Evolutionary conservation across 2,888 invertebrate species (phyloP).

Genomic region (Sussaba pulchella): DNA sequence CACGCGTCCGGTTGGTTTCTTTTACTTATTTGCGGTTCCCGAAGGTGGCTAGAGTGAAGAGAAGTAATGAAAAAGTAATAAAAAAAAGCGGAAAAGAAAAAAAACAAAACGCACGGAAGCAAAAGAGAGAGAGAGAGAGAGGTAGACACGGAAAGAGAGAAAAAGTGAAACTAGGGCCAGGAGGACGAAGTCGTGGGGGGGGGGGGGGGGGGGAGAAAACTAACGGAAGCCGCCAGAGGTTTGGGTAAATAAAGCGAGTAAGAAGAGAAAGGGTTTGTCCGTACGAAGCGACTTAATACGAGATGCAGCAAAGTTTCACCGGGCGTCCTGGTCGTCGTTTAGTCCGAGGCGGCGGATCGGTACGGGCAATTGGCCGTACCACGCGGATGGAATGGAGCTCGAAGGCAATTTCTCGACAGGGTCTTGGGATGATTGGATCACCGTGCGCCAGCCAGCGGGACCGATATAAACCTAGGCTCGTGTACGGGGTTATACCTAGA

Average conservation of each 20-base stretch:
- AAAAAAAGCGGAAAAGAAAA: constrained; percentile 17
- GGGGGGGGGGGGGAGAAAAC: too few species aligned
- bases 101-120: constrained; percentile 32
- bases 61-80: constrained; percentile 30
- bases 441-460: constrained; percentile 71
- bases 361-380: constrained; percentile 80
- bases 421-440: constrained; percentile 83
- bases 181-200: too few species aligned
- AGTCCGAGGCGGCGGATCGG: constrained; percentile 68
- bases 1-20: constrained; percentile 12
- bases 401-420: constrained; percentile 82
- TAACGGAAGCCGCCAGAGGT: not conserved
- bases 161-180: constrained; percentile 2
- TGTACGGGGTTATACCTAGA: constrained; percentile 18
- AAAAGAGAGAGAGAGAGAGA: constrained; percentile 3
- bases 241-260: constrained; percentile 38
- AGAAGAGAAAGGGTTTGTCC: constrained; percentile 57
- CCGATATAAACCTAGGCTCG: constrained; percentile 77
- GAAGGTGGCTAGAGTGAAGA: constrained; percentile 4
- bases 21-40: constrained; percentile 34
- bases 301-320: constrained; percentile 80
- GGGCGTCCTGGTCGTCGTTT: constrained; percentile 53
- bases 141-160: constrained; percentile 16
- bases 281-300: constrained; percentile 73
- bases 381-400: constrained; percentile 80